Evolutionary conservation across 1,140 invertebrate species (phyloP).

Genomic region (Phthorimaea operculella): DNA sequence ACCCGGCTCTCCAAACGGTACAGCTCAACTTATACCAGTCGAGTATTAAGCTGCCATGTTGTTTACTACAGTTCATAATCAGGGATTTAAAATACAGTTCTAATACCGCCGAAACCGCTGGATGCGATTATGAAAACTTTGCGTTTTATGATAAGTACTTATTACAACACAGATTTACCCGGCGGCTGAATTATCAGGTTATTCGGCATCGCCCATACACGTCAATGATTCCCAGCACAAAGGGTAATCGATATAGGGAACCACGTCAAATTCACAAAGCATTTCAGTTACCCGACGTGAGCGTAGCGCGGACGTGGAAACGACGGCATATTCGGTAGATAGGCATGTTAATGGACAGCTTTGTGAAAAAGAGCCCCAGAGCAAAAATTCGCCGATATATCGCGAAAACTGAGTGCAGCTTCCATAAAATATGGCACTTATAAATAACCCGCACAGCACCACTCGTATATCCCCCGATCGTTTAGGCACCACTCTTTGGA

Average conservation of each 20-base stretch:
- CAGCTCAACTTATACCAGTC: not conserved
- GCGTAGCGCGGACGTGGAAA: not conserved
- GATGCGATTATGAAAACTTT: not conserved
- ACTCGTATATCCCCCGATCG: too few species aligned
- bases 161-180: not conserved
- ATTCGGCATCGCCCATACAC: not conserved
- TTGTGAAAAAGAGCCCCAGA: not conserved
- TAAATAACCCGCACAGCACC: too few species aligned
- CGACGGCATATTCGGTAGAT: not conserved
- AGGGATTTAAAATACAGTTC: slow-evolving; percentile 5
- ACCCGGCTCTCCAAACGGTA: not conserved
- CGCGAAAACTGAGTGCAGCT: too few species aligned
- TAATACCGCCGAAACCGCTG: not conserved
- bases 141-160: not conserved
- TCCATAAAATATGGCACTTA: too few species aligned
- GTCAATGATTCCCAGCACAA: not conserved
- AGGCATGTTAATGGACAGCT: not conserved
- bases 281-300: not conserved
- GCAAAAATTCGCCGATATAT: too few species aligned
- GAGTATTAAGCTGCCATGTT: slow-evolving; percentile 2
- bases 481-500: too few species aligned
- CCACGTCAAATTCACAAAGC: slow-evolving; percentile 1
- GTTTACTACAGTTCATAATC: slow-evolving; percentile 3
- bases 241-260: not conserved
- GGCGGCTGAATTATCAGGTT: not conserved